Evolutionary conservation across 1,140 invertebrate genomes (phyloP), one percentile per base, ranked within the genome.

Genomic region (Sminthurinus signatus): DNA sequence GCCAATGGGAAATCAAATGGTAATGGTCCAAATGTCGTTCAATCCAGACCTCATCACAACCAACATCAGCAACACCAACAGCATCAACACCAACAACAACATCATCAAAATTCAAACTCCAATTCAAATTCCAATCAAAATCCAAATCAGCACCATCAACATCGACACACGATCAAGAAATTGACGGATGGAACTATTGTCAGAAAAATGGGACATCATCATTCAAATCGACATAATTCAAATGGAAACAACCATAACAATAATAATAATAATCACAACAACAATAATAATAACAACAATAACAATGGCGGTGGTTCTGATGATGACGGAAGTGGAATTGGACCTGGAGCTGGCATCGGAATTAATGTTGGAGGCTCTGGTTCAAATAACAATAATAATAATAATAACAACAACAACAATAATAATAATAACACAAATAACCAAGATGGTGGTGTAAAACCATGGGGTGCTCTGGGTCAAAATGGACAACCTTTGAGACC

Each of bases 21-120:
- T n/a, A n/a, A n/a, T n/a, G n/a, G 64, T 69, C 21, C 62, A 32
- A 44, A 43, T 55, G 58, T 46, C 69, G 21, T 32, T 28, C n/a
- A 15, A 48, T 25, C 31, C 12, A 25, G 28, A 14, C 25, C 43
- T 15, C 44, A 42, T 27, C 19, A 25, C 23, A 25, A 61, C 62
- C 43, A 44, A 32, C 28, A 17, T 28, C 51, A n/a, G 5, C 51
- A n/a, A n/a, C n/a, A n/a, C 21, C 46, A 5, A 8, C 46, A 42
- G 39, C 10, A n/a, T 42, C n/a, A 12, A 12, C 39, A 10, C 39
- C 10, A 42, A 10, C n/a, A 42, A 42, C 32, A 36, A 36, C 15
- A 8, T 15, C 32, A 36, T 36, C 32, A 31, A 31, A 27, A 17
- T 31, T 23, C 8, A 31, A n/a, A 8, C 23, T 8, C 12, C 51